phyloP scores from a whole-genome alignment of 2,797 vertebrate genomes.

The Acipenser transmontanus region DNA sequence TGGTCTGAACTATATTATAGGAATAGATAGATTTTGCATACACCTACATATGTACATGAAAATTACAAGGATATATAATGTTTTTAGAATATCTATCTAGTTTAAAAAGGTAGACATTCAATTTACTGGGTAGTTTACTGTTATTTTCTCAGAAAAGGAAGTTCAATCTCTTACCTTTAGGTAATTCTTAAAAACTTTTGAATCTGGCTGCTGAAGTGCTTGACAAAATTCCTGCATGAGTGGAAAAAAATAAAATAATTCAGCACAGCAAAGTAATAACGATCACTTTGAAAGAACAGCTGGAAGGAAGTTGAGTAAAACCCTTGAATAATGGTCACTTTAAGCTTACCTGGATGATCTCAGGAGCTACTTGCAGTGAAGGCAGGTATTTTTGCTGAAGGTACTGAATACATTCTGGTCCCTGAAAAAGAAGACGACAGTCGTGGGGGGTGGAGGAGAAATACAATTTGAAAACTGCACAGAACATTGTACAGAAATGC shows the following conservation, averaged over 20 bases:
- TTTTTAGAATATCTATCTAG: too few relatives aligned
- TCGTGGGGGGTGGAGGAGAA: too few relatives aligned
- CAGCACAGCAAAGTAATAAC: slow-evolving; percentile 1
- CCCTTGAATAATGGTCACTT: neutral
- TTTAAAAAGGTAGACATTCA: too few relatives aligned
- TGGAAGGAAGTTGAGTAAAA: neutral
- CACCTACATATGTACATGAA: too few relatives aligned
- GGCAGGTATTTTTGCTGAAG: slow-evolving; percentile 92
- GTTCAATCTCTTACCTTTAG: slow-evolving; percentile 73
- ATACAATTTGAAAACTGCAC: too few relatives aligned
- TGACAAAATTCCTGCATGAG: slow-evolving; percentile 83
- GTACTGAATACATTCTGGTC: slow-evolving; percentile 88
- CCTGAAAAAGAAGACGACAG: slow-evolving; percentile 51
- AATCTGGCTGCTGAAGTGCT: slow-evolving; percentile 89
- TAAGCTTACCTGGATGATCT: slow-evolving; percentile 83
- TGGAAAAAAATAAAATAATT: neutral
- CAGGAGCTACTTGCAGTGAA: slow-evolving; percentile 87
- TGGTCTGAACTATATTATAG: too few relatives aligned
- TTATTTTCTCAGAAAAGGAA: too few relatives aligned
- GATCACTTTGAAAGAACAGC: neutral
- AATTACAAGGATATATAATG: too few relatives aligned
- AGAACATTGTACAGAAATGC: too few relatives aligned
- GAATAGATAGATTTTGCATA: too few relatives aligned
- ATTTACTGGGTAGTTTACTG: too few relatives aligned
- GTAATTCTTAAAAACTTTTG: slow-evolving; percentile 96